Evolutionary conservation across 2,888 invertebrate genomes (phyloP).

Genomic region (Junonia oenone): DNA sequence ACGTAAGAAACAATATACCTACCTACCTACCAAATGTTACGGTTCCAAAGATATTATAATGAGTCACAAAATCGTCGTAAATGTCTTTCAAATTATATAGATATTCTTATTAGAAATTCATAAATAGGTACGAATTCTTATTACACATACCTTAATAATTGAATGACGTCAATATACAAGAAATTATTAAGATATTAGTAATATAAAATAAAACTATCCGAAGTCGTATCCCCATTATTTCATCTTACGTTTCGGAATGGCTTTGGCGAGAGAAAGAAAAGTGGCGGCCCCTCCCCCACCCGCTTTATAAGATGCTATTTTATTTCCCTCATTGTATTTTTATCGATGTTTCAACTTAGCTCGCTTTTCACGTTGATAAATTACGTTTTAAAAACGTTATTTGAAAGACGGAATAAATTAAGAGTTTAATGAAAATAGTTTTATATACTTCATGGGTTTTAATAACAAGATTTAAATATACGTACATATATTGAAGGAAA

Average conservation of each 20-base stretch:
- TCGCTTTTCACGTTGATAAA: conserved; percentile 17
- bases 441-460: background rate
- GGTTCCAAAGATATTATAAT: too few species aligned
- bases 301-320: conserved; percentile 58
- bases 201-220: background rate
- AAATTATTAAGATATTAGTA: too few species aligned
- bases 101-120: too few species aligned
- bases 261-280: conserved; percentile 66
- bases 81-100: too few species aligned
- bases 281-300: conserved; percentile 42
- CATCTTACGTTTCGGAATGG: conserved; percentile 41
- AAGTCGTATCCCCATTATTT: conserved; percentile 39
- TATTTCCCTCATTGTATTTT: conserved; percentile 64
- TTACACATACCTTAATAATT: too few species aligned
- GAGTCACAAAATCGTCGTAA: too few species aligned
- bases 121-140: too few species aligned
- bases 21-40: too few species aligned
- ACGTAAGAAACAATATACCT: too few species aligned
- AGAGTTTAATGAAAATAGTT: background rate
- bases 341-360: conserved; percentile 32
- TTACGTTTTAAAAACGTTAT: conserved; percentile 3
- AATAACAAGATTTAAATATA: background rate
- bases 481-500: background rate
- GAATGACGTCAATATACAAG: too few species aligned
- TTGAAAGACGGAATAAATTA: background rate